Base-by-base conservation (phyloP, 2,113 vertebrate species). In the Chloropsis hardwickii region DNA sequence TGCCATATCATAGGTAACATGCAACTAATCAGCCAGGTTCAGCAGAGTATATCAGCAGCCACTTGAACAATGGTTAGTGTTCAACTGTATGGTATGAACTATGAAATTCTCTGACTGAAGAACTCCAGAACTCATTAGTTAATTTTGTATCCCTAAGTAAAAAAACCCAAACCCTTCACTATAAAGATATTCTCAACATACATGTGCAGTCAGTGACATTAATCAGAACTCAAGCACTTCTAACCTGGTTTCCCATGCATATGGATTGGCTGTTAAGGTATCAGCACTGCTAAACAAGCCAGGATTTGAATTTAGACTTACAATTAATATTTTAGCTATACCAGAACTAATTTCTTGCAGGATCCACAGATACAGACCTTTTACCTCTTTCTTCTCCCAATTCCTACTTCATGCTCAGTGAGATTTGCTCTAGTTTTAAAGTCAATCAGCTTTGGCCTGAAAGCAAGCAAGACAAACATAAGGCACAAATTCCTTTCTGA, bases 401-500 rank as follows among this genome's bases (percentile, higher is more conserved):
- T 74, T 58, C n/a, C 31, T 83, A 45, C 67, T 80, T 91, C 31
- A 42, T 40, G 35, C 25, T 88, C 58, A 72, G 50, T 54, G 70
- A 90, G 51, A 89, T 91, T 91, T 88, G 47, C 51, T 77, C 39
- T 1, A 4, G 28, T 86, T 91, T 91, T 76, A 67, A 90, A 90
- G 78, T 69, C 3, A 54, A 6, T 84, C 65, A 78, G 53, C 62
- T 88, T 23, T 90, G 76, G n/a, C 60, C 39, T 78, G 72, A 88
- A 92, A 86, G 56, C 47, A 81, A 60, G 44, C 47, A 29, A 44
- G 72, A 78, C 64, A 86, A 92, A 86, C n/a, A 94, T 92, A 64
- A 93, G 84, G 73, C 74, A 91, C 42, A 82, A 65, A 93, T 94
- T 87, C 74, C 58, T 80, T 72, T 79, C 35, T 81, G 91, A 94